Evolutionary conservation across 2,797 vertebrate species (phyloP).

Genomic region (Aotus griseimembra): DNA sequence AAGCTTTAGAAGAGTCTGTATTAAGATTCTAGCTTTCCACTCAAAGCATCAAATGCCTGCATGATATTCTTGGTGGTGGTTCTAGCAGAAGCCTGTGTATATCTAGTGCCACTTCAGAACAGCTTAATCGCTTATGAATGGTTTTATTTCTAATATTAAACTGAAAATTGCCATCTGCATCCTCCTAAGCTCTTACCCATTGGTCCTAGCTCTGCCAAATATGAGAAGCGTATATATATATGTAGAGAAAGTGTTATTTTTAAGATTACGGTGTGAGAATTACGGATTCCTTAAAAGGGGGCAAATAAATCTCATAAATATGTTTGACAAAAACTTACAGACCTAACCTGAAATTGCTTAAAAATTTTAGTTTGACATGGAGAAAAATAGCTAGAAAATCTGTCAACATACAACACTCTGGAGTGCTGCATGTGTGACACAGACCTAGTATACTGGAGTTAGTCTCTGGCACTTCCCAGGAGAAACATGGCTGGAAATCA

Average conservation of each 20-base stretch:
- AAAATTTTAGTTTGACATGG: not conserved
- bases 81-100: not conserved
- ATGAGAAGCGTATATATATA: not conserved
- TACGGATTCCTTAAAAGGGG: not conserved
- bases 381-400: not conserved
- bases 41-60: not conserved
- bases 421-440: not conserved
- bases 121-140: not conserved
- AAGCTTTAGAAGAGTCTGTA: not conserved
- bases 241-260: not conserved
- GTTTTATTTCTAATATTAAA: not conserved
- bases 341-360: not conserved
- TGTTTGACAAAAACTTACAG: not conserved
- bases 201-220: not conserved
- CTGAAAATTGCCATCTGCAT: not conserved
- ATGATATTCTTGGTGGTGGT: not conserved
- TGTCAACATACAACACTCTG: not conserved
- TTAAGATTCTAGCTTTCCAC: not conserved
- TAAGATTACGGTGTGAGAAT: not conserved
- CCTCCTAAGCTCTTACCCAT: not conserved
- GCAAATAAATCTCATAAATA: not conserved
- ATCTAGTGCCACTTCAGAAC: not conserved
- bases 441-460: not conserved
- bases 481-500: not conserved
- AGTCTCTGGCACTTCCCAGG: not conserved